These are phyloP conservation scores for Eulemur macaco DNA, from an alignment of 2,113 vertebrate genomes.

Conservation along the genomic window DNA sequence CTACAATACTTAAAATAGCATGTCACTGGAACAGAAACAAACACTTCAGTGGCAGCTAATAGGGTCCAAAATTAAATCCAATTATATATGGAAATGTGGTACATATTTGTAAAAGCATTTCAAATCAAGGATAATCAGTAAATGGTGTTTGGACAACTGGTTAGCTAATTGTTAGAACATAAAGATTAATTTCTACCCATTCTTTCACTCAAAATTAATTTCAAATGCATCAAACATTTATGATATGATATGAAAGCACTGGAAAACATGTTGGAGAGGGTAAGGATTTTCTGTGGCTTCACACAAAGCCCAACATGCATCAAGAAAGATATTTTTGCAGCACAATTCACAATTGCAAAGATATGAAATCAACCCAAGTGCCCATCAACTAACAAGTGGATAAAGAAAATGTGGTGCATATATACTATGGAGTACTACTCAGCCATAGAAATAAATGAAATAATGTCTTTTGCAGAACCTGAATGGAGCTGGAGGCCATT, in stretches of 20 bases:
- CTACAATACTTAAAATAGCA: not conserved
- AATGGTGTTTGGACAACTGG: not conserved
- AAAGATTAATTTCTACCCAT: not conserved
- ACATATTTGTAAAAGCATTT: not conserved
- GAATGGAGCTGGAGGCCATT: too few species aligned
- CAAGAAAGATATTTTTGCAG: not conserved
- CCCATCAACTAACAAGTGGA: too few species aligned
- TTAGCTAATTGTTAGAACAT: not conserved
- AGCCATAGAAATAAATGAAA: too few species aligned
- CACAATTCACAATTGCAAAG: too few species aligned
- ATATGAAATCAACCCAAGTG: too few species aligned
- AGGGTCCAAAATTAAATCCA: not conserved
- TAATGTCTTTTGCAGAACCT: too few species aligned
- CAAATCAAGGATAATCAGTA: not conserved
- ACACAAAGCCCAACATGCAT: not conserved
- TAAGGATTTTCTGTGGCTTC: not conserved
- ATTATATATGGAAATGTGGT: not conserved
- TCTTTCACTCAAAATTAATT: not conserved
- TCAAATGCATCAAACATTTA: not conserved
- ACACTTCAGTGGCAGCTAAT: not conserved
- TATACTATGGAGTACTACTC: too few species aligned
- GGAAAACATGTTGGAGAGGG: not conserved
- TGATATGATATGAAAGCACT: not conserved
- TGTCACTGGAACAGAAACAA: not conserved
- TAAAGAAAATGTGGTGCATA: too few species aligned